Percentiles rank a stretch among this genome's conserved stretches.
Evolutionary conservation across 2,888 invertebrate genomes (phyloP).

Genomic region (Xestia c-nigrum): DNA sequence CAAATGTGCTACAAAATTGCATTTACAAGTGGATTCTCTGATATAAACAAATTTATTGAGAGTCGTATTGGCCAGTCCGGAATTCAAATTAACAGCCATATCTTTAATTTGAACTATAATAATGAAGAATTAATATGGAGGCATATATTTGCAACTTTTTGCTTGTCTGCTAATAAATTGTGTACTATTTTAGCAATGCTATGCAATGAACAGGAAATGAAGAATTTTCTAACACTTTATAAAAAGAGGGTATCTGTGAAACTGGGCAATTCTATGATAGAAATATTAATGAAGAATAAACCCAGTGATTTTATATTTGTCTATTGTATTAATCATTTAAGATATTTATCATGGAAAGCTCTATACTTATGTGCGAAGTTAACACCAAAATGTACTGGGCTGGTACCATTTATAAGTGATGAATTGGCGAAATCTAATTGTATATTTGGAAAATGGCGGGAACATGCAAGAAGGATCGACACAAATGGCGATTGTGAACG

Average conservation of each 20-base stretch:
- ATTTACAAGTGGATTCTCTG: slow-evolving; percentile 78
- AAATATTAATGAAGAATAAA: slow-evolving; percentile 77
- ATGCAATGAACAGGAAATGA: slow-evolving; percentile 79
- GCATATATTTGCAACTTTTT: slow-evolving; percentile 85
- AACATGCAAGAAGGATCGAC: slow-evolving; percentile 81
- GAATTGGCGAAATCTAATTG: slow-evolving; percentile 85
- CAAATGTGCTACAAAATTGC: slow-evolving; percentile 88
- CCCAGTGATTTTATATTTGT: slow-evolving; percentile 76
- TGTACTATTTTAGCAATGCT: slow-evolving; percentile 84
- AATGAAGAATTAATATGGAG: slow-evolving; percentile 82
- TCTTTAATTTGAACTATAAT: slow-evolving; percentile 84
- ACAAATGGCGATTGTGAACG: slow-evolving; percentile 72
- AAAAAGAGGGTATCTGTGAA: slow-evolving; percentile 85
- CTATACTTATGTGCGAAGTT: slow-evolving; percentile 81
- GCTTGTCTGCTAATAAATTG: slow-evolving; percentile 87
- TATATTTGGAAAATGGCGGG: slow-evolving; percentile 84
- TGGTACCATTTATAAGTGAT: slow-evolving; percentile 78
- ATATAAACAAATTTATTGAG: slow-evolving; percentile 82
- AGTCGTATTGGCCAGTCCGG: slow-evolving; percentile 86
- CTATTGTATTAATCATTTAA: slow-evolving; percentile 87
- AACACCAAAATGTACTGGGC: slow-evolving; percentile 81
- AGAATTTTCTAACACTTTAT: slow-evolving; percentile 77
- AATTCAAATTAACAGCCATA: slow-evolving; percentile 83
- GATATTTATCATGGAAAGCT: slow-evolving; percentile 85
- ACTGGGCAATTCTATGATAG: slow-evolving; percentile 82